These are phyloP conservation scores for Eclectus roratus DNA, from an alignment of 2,113 vertebrate genomes.

Conservation along the genomic window DNA sequence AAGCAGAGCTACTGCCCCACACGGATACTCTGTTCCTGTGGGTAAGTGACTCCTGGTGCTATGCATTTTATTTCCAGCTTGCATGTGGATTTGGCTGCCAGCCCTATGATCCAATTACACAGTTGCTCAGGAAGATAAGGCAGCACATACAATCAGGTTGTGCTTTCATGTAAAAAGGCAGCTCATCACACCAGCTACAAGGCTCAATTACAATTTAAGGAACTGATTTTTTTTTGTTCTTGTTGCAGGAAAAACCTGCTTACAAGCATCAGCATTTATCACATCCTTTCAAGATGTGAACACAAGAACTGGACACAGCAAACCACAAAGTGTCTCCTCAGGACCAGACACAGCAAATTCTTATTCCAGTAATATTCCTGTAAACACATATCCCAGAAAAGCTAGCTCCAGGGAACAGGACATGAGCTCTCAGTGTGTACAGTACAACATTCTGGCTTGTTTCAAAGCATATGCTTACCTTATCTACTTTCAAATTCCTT, in stretches of 20 bases:
- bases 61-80: neutral
- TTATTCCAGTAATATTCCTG: neutral
- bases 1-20: neutral
- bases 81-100: slow-evolving; percentile 10
- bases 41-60: neutral
- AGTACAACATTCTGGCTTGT: neutral
- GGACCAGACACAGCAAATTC: neutral
- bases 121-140: neutral
- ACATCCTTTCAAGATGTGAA: neutral
- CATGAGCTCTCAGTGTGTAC: neutral
- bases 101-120: slow-evolving; percentile 19
- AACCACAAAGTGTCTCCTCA: neutral
- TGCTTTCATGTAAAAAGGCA: neutral
- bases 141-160: neutral
- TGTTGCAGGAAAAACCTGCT: neutral
- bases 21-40: neutral
- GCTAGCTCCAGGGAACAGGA: neutral
- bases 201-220: neutral
- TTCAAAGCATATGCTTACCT: neutral
- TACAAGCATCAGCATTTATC: neutral
- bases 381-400: neutral
- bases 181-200: neutral
- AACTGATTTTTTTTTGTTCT: neutral
- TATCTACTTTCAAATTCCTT: neutral
- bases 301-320: neutral